Evolutionary conservation across 35 echinoderm and acorn worm species (phyloP).

Genomic region (Lytechinus pictus): DNA sequence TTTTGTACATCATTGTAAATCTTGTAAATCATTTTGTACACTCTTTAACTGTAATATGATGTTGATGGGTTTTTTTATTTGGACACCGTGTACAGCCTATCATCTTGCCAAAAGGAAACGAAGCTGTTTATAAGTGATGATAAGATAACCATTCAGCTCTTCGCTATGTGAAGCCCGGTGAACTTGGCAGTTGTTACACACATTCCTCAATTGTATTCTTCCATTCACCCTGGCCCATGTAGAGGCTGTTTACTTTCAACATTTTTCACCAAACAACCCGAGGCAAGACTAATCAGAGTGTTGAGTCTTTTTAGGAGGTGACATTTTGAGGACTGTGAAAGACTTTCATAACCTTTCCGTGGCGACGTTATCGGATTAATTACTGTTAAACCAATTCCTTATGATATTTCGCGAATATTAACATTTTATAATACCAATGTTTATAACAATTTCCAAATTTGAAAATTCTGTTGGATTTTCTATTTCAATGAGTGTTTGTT

Average conservation of each 20-base stretch:
- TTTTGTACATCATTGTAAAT: no score
- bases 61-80: not conserved
- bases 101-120: slow-evolving; percentile 16
- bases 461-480: not conserved
- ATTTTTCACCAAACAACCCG: not conserved
- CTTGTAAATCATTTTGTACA: no score
- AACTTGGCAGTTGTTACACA: slow-evolving; percentile 12
- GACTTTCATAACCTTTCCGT: not conserved
- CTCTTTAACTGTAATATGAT: no score
- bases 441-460: not conserved
- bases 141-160: slow-evolving; percentile 34
- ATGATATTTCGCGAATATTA: not conserved
- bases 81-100: not conserved
- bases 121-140: slow-evolving; percentile 41
- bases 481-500: not conserved
- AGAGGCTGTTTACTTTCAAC: slow-evolving; percentile 11
- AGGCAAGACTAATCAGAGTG: not conserved
- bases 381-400: not conserved
- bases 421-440: not conserved
- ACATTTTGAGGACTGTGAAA: not conserved
- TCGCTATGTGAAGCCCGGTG: not conserved
- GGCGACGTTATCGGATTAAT: not conserved
- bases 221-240: not conserved
- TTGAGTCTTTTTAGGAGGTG: not conserved
- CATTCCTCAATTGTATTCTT: not conserved